Conservation (phyloP, 2,797 vertebrate genomes). For the Sebastes kiyomatsui region DNA sequence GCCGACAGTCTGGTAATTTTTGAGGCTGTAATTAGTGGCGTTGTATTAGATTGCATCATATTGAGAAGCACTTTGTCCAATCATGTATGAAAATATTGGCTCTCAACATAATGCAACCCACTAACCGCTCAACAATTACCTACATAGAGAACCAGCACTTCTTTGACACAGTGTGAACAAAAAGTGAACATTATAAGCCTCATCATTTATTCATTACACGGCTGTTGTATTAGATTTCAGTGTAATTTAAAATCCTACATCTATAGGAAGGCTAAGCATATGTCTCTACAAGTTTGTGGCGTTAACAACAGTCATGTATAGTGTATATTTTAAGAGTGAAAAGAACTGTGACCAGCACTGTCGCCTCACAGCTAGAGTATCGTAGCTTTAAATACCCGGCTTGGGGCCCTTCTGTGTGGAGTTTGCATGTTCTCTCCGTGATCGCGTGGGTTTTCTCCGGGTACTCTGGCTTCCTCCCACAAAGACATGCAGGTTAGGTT, state of each 20-base stretch:
- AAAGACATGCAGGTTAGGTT: no score
- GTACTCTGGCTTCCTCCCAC: no score
- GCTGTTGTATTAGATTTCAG: not conserved
- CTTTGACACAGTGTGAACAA: not conserved
- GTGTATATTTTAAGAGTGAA: not conserved
- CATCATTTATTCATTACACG: not conserved
- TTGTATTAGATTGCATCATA: not conserved
- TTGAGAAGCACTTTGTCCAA: not conserved
- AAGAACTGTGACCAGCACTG: not conserved
- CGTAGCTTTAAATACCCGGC: not conserved
- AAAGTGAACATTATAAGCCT: not conserved
- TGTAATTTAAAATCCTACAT: not conserved
- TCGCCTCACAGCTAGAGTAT: not conserved
- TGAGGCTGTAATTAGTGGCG: not conserved
- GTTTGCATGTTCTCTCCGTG: accelerated
- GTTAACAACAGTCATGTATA: not conserved
- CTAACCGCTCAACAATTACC: not conserved
- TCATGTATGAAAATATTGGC: not conserved
- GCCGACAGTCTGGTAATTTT: not conserved
- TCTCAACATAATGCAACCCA: not conserved
- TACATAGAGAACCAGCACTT: not conserved
- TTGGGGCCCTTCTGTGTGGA: no score
- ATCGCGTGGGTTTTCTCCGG: no score
- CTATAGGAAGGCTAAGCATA: not conserved
- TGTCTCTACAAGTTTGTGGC: not conserved